These are phyloP conservation scores for Acrocephalus kingi DNA, from an alignment of 2,113 vertebrate genomes.

Conservation along the genomic window DNA sequence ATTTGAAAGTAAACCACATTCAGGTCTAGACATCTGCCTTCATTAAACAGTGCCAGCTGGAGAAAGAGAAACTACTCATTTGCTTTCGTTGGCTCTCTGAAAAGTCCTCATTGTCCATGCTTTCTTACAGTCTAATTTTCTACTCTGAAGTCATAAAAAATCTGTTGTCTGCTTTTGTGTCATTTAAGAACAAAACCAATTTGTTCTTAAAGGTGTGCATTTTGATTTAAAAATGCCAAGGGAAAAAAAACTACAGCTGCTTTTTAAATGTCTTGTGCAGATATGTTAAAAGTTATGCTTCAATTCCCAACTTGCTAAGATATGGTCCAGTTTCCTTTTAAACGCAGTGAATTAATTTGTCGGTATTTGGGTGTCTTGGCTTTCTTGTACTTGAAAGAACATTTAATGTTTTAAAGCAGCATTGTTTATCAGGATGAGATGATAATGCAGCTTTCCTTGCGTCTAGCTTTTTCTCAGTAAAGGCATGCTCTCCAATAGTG, in stretches of 20 bases:
- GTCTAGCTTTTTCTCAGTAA: neutral
- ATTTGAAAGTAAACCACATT: neutral
- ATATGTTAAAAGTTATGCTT: neutral
- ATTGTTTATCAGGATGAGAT: conserved; percentile 46
- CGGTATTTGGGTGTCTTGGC: conserved; percentile 16
- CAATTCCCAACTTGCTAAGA: neutral
- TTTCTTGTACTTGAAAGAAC: conserved; percentile 14
- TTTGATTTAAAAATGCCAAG: neutral
- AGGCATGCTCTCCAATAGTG: conserved; percentile 48
- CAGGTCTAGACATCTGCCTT: neutral
- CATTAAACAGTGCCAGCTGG: conserved; percentile 52
- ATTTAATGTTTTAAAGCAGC: conserved; percentile 11
- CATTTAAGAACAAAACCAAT: conserved; percentile 39
- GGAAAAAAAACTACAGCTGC: neutral
- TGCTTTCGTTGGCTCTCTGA: conserved; percentile 33
- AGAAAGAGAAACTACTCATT: conserved; percentile 53
- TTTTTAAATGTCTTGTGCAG: neutral
- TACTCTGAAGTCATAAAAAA: neutral
- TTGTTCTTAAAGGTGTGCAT: conserved; percentile 50
- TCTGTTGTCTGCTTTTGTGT: conserved; percentile 6
- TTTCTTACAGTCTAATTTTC: neutral
- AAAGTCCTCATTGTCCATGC: conserved; percentile 22
- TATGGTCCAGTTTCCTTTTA: neutral
- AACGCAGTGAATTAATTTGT: neutral
- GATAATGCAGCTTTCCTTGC: conserved; percentile 30